Percentiles rank a stretch among this genome's conserved stretches.
These are phyloP conservation scores for Casuarius casuarius DNA, from an alignment of 2,113 vertebrate species.

Conservation along the genomic window DNA sequence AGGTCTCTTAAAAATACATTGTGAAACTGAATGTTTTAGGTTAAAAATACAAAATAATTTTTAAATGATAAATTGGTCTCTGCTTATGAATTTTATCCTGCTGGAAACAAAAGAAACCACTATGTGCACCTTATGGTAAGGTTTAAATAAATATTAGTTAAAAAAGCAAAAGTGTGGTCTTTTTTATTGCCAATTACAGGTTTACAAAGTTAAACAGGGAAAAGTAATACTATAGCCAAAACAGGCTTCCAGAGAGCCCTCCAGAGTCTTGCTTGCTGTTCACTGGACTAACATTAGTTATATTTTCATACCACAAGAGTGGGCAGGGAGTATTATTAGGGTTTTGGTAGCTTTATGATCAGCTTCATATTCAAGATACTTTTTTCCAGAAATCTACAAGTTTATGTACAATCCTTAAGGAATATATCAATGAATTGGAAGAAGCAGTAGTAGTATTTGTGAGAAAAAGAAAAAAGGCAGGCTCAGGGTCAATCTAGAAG, in stretches of 20 bases:
- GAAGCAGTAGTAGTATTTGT: conserved; percentile 6
- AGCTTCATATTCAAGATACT: conserved; percentile 20
- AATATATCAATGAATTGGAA: conserved; percentile 46
- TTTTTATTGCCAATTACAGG: conserved; percentile 74
- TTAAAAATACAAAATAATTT: conserved; percentile 60
- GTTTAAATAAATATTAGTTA: conserved; percentile 75
- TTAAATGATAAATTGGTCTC: conserved; percentile 52
- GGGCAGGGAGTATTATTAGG: conserved; percentile 28
- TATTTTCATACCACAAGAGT: conserved; percentile 63
- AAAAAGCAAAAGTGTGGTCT: conserved; percentile 64
- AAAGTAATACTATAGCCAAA: conserved; percentile 57
- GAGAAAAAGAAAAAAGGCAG: conserved; percentile 34
- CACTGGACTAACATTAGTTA: conserved; percentile 51
- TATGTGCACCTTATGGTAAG: conserved; percentile 65
- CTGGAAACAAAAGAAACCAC: conserved; percentile 70
- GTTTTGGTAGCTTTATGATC: conserved; percentile 63
- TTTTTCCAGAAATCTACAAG: conserved; percentile 42
- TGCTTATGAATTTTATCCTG: conserved; percentile 59
- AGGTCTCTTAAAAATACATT: conserved; percentile 5
- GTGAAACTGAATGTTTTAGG: conserved; percentile 13
- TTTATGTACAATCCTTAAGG: conserved; percentile 33
- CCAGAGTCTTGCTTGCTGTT: conserved; percentile 51
- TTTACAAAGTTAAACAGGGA: conserved; percentile 69
- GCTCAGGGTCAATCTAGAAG: conserved; percentile 22
- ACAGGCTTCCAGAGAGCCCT: conserved; percentile 49